These are phyloP conservation scores for Catamblyrhynchus diadema DNA, from an alignment of 2,797 vertebrate genomes.

Conservation along the genomic window DNA sequence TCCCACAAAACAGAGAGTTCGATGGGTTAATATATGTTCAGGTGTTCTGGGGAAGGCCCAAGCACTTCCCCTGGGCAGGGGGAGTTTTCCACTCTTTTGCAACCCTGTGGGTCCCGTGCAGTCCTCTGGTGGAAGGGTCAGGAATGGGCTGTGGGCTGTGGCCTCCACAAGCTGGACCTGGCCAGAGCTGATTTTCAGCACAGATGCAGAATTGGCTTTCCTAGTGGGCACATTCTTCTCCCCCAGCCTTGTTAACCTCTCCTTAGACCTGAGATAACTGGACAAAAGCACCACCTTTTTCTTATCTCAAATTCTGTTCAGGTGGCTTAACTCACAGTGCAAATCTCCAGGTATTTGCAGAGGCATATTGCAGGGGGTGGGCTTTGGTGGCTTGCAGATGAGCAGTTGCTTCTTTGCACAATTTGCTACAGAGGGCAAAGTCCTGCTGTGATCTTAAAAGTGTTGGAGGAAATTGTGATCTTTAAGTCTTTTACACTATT, in stretches of 20 bases:
- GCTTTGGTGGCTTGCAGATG: background rate
- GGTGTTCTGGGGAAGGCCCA: background rate
- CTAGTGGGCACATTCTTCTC: background rate
- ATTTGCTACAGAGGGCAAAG: background rate
- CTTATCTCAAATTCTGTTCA: background rate
- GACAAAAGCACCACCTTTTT: background rate
- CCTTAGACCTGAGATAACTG: background rate
- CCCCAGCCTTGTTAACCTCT: background rate
- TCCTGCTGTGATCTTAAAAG: fast-evolving
- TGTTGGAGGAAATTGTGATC: background rate
- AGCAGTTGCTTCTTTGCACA: background rate
- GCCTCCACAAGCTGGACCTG: fast-evolving
- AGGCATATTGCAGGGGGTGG: fast-evolving
- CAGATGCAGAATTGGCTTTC: background rate
- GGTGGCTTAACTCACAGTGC: background rate
- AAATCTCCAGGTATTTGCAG: background rate
- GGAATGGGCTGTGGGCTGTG: background rate
- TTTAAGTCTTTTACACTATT: background rate
- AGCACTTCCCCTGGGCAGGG: fast-evolving
- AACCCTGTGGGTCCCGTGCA: fast-evolving
- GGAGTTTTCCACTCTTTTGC: background rate
- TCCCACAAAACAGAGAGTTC: fast-evolving
- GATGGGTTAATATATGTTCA: background rate
- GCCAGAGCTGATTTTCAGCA: background rate
- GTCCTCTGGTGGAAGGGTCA: background rate